Conservation (phyloP, 2,888 invertebrate species). For the Diadegma fenestrale region DNA sequence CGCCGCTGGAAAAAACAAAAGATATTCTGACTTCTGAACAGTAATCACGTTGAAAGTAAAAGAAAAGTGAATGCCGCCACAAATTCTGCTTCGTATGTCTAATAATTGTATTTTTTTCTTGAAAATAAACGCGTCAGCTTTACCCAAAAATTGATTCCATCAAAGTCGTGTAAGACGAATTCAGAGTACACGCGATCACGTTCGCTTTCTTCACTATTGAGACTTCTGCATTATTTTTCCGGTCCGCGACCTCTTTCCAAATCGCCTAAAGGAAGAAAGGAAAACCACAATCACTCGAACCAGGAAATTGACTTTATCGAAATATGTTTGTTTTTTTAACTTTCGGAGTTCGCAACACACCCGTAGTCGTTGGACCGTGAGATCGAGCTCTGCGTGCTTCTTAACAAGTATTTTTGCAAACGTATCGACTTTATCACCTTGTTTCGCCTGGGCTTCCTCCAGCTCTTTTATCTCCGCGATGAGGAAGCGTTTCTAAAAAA, state of each 20-base stretch:
- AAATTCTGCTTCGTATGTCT: too few species aligned
- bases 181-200: slow-evolving; percentile 90
- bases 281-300: too few species aligned
- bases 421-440: slow-evolving; percentile 58
- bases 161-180: slow-evolving; percentile 84
- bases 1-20: slow-evolving; percentile 45
- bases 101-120: too few species aligned
- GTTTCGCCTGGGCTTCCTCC: slow-evolving; percentile 22
- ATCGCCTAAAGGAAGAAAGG: slow-evolving; percentile 29
- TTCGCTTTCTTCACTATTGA: slow-evolving; percentile 87
- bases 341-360: too few species aligned
- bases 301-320: too few species aligned
- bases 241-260: slow-evolving; percentile 68
- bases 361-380: slow-evolving; percentile 17
- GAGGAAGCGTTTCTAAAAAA: slow-evolving; percentile 69
- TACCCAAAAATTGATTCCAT: slow-evolving; percentile 80
- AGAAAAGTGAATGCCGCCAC: too few species aligned
- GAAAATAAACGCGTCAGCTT: neutral
- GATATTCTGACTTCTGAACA: too few species aligned
- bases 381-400: slow-evolving; percentile 61
- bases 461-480: slow-evolving; percentile 72
- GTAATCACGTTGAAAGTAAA: too few species aligned
- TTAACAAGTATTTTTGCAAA: slow-evolving; percentile 63
- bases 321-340: too few species aligned
- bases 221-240: slow-evolving; percentile 77